Evolutionary conservation across 2,888 invertebrate genomes (phyloP), one percentile per base, ranked within the genome.

Genomic region (Yponomeuta plumbellus): DNA sequence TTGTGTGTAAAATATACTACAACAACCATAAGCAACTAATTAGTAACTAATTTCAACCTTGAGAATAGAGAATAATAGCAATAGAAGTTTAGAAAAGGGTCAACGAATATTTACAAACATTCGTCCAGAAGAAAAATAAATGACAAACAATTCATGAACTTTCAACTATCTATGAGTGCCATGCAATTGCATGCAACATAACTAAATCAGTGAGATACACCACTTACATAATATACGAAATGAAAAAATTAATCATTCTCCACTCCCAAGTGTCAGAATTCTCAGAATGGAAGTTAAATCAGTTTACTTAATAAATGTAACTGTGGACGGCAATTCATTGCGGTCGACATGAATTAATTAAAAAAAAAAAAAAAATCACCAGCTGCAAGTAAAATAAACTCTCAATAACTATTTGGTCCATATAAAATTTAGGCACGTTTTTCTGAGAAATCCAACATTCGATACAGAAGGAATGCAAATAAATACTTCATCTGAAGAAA

Each of bases 1-100:
- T 75, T 73, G 74, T 75, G 75, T 79, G 75, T 75, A 77, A 62
- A 74, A 79, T 80, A 80, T 21, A 75, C 76, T 76, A 80, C 75
- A 78, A 75, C 69, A 74, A 74, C 76, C 74, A 75, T 78, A 80
- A 80, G 76, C 76, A 75, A 70, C 73, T 71, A 75, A 61, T 62
- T 44, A 67, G 13, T 61, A 75, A 74, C 75, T 61, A 69, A 69
- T 64, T 68, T 71, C 73, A 73, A 70, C 72, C 76, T 65, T 56
- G 23, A 63, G 23, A 64, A 64, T 64, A 56, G 64, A 64, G 64
- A 56, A 64, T 64, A 44, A 63, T 26, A 26, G n/a, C 61, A 61
- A 61, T 23, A 61, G 11, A 61, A 26, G 61, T 61, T 26, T 13
- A n/a, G 57, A 20, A 13, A 10, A 61, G 21, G n/a, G 13, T 26